Base-by-base conservation (phyloP, 2,888 invertebrate genomes). In the Colostygia pectinataria region DNA sequence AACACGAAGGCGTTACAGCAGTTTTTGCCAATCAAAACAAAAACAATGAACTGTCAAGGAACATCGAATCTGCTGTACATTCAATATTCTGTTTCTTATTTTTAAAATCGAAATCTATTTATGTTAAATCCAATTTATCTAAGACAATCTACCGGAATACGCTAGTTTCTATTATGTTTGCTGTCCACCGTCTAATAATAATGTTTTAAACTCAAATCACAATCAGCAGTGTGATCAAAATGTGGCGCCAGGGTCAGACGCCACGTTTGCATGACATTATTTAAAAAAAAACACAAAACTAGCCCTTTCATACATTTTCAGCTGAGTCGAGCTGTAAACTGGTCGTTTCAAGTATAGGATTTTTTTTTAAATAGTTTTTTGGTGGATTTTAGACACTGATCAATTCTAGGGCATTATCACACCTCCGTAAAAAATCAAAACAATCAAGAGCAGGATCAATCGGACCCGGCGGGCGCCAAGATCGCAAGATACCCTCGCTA, bases 401-500 rank as follows among this genome's bases (percentile, higher is more conserved):
- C 12, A 39, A 9, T 31, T 31, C 9, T 13, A 23, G 12, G 9
- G n/a, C 10, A 46, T 46, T 38, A 52, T 42, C 38, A 29, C 42
- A 28, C 51, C 32, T 38, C 20, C 25, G 18, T 41, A 54, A 60
- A 60, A 52, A 53, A 49, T 45, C 18, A 41, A 51, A 55, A 55
- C 53, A 50, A 56, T 54, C 53, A 44, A 44, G 71, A 65, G 66
- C 62, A 65, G 75, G 76, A 80, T 81, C 80, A 82, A 83, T 58
- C 54, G 66, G 60, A 70, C 67, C 72, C 68, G 66, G 66, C 76
- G 76, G 86, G 87, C 87, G 89, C 87, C 88, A 86, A 89, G 89
- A 90, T 90, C 88, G 89, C 89, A 79, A 88, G 89, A 90, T 90
- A 90, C 74, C 78, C 77, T 71, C 80, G 68, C 86, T 86, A 88